Percentiles rank a stretch among this genome's conserved stretches.
phyloP scores from a whole-genome alignment of 1,140 invertebrate species.

The Drosophila truncata region DNA sequence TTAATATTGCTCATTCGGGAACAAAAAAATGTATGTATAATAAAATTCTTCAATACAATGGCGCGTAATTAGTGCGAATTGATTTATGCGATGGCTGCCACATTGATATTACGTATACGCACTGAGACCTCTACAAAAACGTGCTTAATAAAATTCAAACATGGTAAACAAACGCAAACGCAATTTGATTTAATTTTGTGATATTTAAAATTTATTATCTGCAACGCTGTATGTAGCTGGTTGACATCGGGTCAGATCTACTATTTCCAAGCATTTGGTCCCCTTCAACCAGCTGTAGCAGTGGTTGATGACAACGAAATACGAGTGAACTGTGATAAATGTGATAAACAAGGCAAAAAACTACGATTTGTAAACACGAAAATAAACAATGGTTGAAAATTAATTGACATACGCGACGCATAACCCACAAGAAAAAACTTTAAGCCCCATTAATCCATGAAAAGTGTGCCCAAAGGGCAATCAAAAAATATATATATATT shows the following conservation, averaged over 20 bases:
- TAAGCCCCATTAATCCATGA: neutral
- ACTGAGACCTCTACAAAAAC: constrained; percentile 27
- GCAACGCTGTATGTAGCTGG: constrained; percentile 85
- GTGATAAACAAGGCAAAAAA: neutral
- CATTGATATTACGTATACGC: constrained; percentile 22
- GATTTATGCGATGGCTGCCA: constrained; percentile 61
- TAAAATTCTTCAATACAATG: constrained; percentile 54
- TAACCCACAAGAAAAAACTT: neutral
- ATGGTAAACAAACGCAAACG: constrained; percentile 47
- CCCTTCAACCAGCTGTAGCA: constrained; percentile 85
- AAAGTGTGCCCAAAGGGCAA: neutral
- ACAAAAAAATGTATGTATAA: constrained; percentile 13
- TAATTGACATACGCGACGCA: constrained; percentile 13
- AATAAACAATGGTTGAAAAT: constrained; percentile 12
- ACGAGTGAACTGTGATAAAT: constrained; percentile 21
- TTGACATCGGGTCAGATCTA: constrained; percentile 85
- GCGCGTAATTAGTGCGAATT: constrained; percentile 70
- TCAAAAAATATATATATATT: neutral
- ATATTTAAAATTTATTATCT: constrained; percentile 31
- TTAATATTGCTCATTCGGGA: constrained; percentile 53
- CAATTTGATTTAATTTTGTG: constrained; percentile 49
- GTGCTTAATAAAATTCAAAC: constrained; percentile 74
- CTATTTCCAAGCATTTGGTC: constrained; percentile 79
- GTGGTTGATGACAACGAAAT: constrained; percentile 76
- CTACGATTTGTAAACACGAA: neutral